Evolutionary conservation across 2,113 vertebrate genomes (phyloP).

Genomic region (Aythya baeri): DNA sequence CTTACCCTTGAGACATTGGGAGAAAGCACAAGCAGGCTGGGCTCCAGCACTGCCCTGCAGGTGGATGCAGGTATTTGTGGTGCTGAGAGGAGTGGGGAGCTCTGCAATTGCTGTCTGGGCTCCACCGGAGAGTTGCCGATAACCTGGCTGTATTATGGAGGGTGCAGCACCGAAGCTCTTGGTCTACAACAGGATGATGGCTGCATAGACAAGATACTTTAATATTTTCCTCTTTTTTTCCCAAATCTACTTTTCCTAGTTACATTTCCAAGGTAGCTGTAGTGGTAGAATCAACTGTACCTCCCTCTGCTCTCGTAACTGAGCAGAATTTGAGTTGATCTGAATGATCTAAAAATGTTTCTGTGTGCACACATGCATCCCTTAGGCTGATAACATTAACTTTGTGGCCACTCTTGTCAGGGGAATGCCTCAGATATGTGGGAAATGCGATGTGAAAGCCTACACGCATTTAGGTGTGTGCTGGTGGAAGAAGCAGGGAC

Average conservation of each 20-base stretch:
- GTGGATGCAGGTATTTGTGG: accelerated
- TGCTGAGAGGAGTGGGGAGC: accelerated
- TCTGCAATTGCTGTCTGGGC: accelerated
- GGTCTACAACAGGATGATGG: accelerated
- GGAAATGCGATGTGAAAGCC: accelerated
- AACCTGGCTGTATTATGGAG: accelerated
- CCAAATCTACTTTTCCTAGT: background rate
- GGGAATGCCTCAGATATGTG: background rate
- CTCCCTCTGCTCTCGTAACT: background rate
- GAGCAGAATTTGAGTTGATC: background rate
- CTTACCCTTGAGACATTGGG: accelerated
- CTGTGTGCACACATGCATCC: accelerated
- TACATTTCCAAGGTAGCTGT: accelerated
- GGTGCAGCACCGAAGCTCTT: accelerated
- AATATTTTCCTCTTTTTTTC: accelerated
- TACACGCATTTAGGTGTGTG: accelerated
- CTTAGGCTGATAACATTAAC: accelerated
- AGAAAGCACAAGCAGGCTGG: accelerated
- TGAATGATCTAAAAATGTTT: background rate
- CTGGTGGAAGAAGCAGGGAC: accelerated
- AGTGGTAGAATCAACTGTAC: accelerated
- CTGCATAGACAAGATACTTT: accelerated
- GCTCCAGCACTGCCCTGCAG: accelerated
- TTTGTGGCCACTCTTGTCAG: background rate
- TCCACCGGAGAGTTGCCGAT: accelerated